Conservation (phyloP, 2,113 vertebrate genomes). For the Motacilla alba region DNA sequence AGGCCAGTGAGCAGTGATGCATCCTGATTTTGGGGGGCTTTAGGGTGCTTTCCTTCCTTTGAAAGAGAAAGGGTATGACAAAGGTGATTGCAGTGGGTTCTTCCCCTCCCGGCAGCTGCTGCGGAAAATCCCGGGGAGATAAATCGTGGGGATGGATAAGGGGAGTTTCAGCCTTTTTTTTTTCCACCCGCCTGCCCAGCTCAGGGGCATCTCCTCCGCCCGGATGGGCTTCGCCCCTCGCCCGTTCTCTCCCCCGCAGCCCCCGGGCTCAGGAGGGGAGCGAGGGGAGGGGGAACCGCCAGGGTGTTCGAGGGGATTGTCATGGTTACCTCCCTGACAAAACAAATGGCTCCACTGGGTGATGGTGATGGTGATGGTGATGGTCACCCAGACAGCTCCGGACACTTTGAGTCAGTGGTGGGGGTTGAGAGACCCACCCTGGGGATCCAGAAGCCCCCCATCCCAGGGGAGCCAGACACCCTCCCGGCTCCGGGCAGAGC, state of each 20-base stretch:
- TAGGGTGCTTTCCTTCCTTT: background rate
- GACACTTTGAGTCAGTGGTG: slow-evolving; percentile 25
- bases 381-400: slow-evolving; percentile 72
- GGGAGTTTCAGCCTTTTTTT: background rate
- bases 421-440: background rate
- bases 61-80: background rate
- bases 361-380: background rate
- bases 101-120: background rate
- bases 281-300: background rate
- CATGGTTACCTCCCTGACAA: slow-evolving; percentile 87
- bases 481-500: background rate
- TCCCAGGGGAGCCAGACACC: background rate
- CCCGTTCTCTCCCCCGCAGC: background rate
- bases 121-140: background rate
- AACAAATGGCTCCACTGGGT: slow-evolving; percentile 77
- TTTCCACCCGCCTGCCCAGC: background rate
- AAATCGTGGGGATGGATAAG: background rate
- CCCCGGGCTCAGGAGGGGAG: background rate
- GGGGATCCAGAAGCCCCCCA: background rate
- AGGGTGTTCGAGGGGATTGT: slow-evolving; percentile 75
- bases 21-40: background rate
- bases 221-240: background rate
- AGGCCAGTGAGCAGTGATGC: background rate
- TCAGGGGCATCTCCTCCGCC: background rate
- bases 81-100: background rate